A percentile compares a stretch with the other conserved stretches of the same genome.
phyloP scores from a whole-genome alignment of 2,888 invertebrate species.

The Argyra leucocephala region DNA sequence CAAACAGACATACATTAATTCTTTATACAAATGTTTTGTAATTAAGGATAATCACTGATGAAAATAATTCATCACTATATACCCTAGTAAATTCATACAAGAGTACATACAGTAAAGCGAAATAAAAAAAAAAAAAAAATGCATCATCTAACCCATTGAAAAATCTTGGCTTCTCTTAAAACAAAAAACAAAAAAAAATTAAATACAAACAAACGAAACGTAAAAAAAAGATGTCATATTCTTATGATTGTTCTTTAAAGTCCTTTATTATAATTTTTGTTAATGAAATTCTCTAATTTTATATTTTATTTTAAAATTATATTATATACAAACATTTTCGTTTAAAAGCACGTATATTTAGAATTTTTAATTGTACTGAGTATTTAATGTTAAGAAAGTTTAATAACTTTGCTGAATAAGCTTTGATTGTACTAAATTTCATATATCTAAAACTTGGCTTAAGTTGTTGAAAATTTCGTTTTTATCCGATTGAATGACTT shows the following conservation, averaged over 20 bases:
- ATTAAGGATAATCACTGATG: conserved; percentile 4
- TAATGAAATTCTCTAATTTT: not conserved
- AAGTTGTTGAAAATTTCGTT: no score
- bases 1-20: not conserved
- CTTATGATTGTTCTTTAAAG: not conserved
- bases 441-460: no score
- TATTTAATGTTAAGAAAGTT: no score
- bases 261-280: not conserved
- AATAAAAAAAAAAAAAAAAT: not conserved
- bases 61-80: not conserved
- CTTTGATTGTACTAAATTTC: no score
- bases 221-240: not conserved
- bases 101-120: not conserved
- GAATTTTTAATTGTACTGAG: no score
- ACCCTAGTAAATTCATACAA: not conserved
- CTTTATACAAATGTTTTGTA: not conserved
- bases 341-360: no score
- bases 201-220: no score
- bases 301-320: no score
- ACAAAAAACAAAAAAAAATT: not conserved
- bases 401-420: no score
- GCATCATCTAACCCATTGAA: not conserved
- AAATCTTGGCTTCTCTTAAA: not conserved
- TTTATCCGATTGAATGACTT: no score
- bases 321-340: no score